Conservation (phyloP, 2,888 invertebrate genomes). For the Mythimna lalbum region DNA sequence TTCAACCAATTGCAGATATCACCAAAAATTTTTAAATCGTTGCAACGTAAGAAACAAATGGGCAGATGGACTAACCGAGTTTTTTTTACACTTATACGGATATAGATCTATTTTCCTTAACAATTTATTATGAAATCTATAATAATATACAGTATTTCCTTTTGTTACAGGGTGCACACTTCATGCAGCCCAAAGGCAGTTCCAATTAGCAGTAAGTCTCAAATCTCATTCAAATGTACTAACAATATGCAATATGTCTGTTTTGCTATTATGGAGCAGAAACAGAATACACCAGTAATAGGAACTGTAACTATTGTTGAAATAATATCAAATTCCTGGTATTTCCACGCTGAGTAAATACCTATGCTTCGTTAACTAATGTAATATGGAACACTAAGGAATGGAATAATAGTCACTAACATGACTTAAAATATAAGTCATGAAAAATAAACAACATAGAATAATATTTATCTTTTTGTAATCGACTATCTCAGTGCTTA, state of each 20-base stretch:
- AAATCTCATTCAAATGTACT: slow-evolving; percentile 13
- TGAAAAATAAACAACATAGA: not conserved
- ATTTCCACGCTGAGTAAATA: not conserved
- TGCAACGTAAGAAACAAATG: too few relatives aligned
- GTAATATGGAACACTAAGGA: not conserved
- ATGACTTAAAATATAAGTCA: not conserved
- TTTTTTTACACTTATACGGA: too few relatives aligned
- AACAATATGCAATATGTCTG: slow-evolving; percentile 16
- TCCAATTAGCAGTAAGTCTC: slow-evolving; percentile 40
- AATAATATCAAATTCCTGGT: slow-evolving; percentile 18
- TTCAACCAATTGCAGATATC: too few relatives aligned
- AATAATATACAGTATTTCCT: not conserved
- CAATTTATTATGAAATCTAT: too few relatives aligned
- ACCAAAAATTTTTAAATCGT: too few relatives aligned
- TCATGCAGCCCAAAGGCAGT: slow-evolving; percentile 6
- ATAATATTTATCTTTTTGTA: too few relatives aligned
- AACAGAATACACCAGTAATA: slow-evolving; percentile 5
- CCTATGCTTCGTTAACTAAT: not conserved
- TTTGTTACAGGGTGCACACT: slow-evolving; percentile 35
- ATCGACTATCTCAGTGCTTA: too few relatives aligned
- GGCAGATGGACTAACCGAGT: too few relatives aligned
- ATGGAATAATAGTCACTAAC: not conserved
- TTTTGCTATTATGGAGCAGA: not conserved
- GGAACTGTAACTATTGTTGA: slow-evolving; percentile 13
- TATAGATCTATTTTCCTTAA: too few relatives aligned